Evolutionary conservation across 2,113 vertebrate species (phyloP), one percentile per base, ranked within the genome.

Genomic region (Catagonus wagneri): DNA sequence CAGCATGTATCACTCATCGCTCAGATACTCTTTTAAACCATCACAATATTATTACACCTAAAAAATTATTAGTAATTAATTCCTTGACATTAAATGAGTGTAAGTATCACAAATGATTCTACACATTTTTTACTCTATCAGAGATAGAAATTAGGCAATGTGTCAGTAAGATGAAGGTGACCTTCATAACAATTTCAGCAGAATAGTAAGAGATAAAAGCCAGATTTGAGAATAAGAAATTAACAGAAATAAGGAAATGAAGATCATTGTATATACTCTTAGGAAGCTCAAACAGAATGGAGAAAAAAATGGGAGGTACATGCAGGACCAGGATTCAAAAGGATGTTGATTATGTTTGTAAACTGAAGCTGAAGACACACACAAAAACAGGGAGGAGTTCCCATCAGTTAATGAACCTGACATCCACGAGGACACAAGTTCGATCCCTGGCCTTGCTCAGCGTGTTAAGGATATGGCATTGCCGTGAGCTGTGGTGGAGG

Each of bases 181-280:
- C 12, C 71, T 87, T 80, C 39, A 71, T 20, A 75, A 76, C 20
- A 27, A 23, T 63, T 75, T 89, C 34, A 86, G 9, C 34, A 90
- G 5, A 93, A 11, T 83, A 87, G 5, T 1, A 68, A 4, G 36
- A 89, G 32, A 69, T 58, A 11, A 87, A 78, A 83, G 80, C 54
- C 60, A 93, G 17, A 79, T 0, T 15, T 29, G 8, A 78, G 63
- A 8, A 52, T 44, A 78, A 69, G 22, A 94, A 90, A 90, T 86
- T 6, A 96, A n/a, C 56, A 90, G 54, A 85, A 97, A 90, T 90
- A 71, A 58, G 19, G 34, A 81, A 81, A 93, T 44, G 13, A 54
- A 89, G 20, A 60, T 88, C 79, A 96, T 3, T 92, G 50, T 63
- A n/a, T 44, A 92, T 63, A 54, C 1, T 87, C 27, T 68, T 14